phyloP scores from a whole-genome alignment of 64 coral and sea anemone species.

The Pocillopora damicornis region DNA sequence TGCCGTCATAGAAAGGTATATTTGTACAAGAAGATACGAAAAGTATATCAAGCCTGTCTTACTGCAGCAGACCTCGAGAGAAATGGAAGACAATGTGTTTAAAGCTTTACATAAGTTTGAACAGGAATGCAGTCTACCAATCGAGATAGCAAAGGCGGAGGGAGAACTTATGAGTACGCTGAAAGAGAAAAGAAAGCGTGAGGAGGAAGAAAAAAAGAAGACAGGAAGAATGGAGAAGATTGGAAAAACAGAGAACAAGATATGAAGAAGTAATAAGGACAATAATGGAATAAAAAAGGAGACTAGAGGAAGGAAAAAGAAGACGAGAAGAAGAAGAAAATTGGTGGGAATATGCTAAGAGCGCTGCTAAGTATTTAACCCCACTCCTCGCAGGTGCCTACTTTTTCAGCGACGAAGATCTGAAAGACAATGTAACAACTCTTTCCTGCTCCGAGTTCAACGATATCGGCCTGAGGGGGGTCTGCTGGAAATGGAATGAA shows the following conservation, averaged over 20 bases:
- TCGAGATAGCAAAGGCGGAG: neutral
- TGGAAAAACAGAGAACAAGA: constrained; percentile 11
- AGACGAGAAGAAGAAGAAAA: neutral
- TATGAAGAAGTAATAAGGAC: neutral
- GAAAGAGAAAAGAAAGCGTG: neutral
- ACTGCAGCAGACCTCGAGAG: neutral
- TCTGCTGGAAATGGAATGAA: constrained; percentile 41
- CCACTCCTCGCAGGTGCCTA: neutral
- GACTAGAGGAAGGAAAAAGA: neutral
- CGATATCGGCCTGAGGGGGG: constrained; percentile 6
- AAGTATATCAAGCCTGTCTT: constrained; percentile 42
- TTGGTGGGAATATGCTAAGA: neutral
- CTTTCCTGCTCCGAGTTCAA: neutral
- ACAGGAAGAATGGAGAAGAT: constrained; percentile 18
- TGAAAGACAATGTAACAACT: neutral
- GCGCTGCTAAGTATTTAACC: too few species aligned
- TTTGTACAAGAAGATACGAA: constrained; percentile 54
- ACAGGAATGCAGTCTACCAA: constrained; percentile 36
- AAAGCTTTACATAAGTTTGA: constrained; percentile 21
- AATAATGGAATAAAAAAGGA: constrained; percentile 23
- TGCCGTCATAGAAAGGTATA: constrained; percentile 36
- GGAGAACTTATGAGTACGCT: neutral
- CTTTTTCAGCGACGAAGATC: neutral
- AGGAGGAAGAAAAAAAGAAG: constrained; percentile 36
- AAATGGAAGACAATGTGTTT: constrained; percentile 6